Evolutionary conservation across 2,113 vertebrate genomes (phyloP).

Genomic region (Quiscalus mexicanus): DNA sequence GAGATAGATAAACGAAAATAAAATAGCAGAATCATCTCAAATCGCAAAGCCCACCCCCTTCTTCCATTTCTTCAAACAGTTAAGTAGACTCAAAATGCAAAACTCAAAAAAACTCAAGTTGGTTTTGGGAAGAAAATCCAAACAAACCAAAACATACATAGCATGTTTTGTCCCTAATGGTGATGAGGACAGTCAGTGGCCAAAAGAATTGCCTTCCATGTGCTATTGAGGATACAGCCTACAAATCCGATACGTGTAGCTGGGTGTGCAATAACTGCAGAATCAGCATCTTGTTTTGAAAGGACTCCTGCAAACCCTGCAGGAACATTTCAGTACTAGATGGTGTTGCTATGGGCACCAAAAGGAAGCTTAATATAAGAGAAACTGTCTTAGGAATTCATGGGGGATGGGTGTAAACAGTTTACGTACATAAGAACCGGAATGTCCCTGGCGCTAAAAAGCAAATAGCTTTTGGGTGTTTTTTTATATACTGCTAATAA

Average conservation of each 20-base stretch:
- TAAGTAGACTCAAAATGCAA: background rate
- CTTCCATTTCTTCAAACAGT: background rate
- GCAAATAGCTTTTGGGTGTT: background rate
- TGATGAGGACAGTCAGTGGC: background rate
- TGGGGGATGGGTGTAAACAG: constrained; percentile 59
- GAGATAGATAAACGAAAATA: background rate
- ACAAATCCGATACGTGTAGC: constrained; percentile 27
- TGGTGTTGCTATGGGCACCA: constrained; percentile 75
- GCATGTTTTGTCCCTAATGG: background rate
- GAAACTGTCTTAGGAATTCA: constrained; percentile 45
- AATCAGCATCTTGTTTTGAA: constrained; percentile 71
- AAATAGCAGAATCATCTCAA: background rate
- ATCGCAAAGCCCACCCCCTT: background rate
- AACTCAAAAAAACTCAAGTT: background rate
- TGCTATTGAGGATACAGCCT: background rate
- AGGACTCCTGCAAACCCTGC: constrained; percentile 57
- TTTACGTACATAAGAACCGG: background rate
- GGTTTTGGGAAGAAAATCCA: constrained; percentile 11
- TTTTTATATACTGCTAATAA: background rate
- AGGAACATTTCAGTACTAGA: constrained; percentile 65
- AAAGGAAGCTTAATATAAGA: constrained; percentile 45
- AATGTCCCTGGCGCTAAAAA: constrained; percentile 16
- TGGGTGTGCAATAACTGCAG: constrained; percentile 57
- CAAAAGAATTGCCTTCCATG: background rate
- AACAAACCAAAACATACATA: background rate